Evolutionary conservation across 1,140 invertebrate species (phyloP), one percentile per base, ranked within the genome.

Genomic region (Chironomus striatipennis): DNA sequence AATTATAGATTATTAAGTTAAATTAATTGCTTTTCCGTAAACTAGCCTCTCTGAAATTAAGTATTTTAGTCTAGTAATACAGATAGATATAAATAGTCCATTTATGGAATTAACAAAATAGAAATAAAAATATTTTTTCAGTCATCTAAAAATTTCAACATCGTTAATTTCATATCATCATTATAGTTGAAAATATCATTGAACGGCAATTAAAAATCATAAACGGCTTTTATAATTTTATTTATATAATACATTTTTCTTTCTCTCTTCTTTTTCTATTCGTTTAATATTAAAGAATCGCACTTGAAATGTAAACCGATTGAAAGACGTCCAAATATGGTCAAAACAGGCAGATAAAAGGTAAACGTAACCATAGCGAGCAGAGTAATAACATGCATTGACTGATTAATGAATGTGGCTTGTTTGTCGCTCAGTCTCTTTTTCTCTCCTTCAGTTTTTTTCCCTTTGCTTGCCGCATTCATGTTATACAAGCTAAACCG

Each of bases 251-350:
- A 34, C 24, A 34, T 34, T 34, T 34, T 34, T 34, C 24, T 1
- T 34, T 34, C 5, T 34, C 24, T 34, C 24, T 34, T 34, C 24
- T 34, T 34, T 34, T 34, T 34, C n/a, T 34, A 34, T 34, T 2
- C 24, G 24, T 34, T 34, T 34, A 34, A 34, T 34, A 34, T 57
- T 57, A 57, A 57, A 57, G 12, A 57, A 70, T 70, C 20, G 65
- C 65, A 70, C 65, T 70, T 70, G 65, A 70, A 70, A 70, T 70
- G 47, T 57, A 18, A 70, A 70, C 65, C 20, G 65, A 70, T 70
- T 70, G 65, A 70, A 70, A 57, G 15, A 70, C 20, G 18, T 70
- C 65, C 65, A 70, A 70, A 70, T 70, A 70, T 70, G 65, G 65
- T 21, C 17, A 70, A 18, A 70, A 18, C 65, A 21, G 18, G 65